Conservation (phyloP, 2,888 invertebrate genomes). For the Aquatica leii region DNA sequence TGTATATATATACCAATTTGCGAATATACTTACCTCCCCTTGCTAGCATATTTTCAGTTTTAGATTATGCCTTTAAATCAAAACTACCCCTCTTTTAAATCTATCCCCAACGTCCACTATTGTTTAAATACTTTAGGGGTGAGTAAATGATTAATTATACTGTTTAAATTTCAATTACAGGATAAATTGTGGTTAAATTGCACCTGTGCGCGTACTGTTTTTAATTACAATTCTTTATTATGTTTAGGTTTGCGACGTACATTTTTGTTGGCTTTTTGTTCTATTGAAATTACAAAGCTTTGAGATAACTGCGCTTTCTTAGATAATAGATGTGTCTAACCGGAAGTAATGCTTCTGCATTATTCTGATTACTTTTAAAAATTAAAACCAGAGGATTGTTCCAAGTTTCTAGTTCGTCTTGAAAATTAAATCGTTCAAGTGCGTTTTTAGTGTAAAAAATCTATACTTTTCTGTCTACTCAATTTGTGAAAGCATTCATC, state of each 20-base stretch:
- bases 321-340: constrained; percentile 19
- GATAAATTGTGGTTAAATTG: constrained; percentile 48
- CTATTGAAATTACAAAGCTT: too few species aligned
- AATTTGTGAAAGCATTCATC: too few species aligned
- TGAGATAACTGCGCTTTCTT: neutral
- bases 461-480: too few species aligned
- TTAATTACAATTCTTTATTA: constrained; percentile 9
- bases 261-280: constrained; percentile 8
- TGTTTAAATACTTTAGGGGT: constrained; percentile 44
- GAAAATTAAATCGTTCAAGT: too few species aligned
- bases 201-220: constrained; percentile 47
- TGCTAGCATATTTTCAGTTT: constrained; percentile 36
- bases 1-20: constrained; percentile 44
- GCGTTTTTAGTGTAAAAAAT: too few species aligned
- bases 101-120: constrained; percentile 25
- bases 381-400: neutral
- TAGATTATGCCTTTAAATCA: constrained; percentile 25
- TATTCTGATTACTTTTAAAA: constrained; percentile 28
- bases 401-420: too few species aligned
- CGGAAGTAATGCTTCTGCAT: constrained; percentile 26
- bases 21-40: constrained; percentile 44
- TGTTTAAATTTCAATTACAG: constrained; percentile 52
- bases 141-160: constrained; percentile 54
- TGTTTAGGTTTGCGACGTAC: neutral
- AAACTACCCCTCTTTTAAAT: constrained; percentile 28